phyloP scores from a whole-genome alignment of 1,140 invertebrate species.

The Heliconius congener region DNA sequence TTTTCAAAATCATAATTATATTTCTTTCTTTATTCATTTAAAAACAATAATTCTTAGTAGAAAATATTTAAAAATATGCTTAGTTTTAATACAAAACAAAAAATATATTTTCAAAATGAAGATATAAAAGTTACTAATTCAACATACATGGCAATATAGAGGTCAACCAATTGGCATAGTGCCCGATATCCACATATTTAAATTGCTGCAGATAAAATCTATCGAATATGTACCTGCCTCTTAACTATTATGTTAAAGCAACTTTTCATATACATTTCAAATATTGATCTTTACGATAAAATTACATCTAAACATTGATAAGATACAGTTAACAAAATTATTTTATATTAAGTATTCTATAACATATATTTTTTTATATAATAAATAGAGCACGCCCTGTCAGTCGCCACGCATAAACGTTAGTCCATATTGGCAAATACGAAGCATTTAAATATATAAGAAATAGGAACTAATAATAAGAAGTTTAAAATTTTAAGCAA shows the following conservation, averaged over 20 bases:
- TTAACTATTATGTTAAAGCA: background rate
- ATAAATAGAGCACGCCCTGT: background rate
- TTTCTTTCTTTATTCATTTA: background rate
- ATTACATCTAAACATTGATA: background rate
- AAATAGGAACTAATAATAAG: constrained; percentile 20
- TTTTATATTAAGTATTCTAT: background rate
- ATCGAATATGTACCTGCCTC: background rate
- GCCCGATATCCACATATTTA: constrained; percentile 18
- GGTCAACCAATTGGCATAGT: constrained; percentile 25
- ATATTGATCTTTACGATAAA: background rate
- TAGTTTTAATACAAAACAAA: background rate
- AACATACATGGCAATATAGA: constrained; percentile 13
- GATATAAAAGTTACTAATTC: constrained; percentile 8
- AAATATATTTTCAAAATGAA: constrained; percentile 10
- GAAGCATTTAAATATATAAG: constrained; percentile 22
- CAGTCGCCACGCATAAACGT: background rate
- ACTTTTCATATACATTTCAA: background rate
- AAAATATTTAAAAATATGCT: background rate
- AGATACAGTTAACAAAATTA: background rate
- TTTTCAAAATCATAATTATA: background rate
- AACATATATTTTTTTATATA: background rate
- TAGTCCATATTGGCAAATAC: constrained; percentile 62
- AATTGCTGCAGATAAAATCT: background rate
- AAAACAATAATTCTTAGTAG: background rate
- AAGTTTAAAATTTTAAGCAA: background rate